These are phyloP conservation scores for Lampris incognitus DNA, from an alignment of 2,113 vertebrate species.

Conservation along the genomic window DNA sequence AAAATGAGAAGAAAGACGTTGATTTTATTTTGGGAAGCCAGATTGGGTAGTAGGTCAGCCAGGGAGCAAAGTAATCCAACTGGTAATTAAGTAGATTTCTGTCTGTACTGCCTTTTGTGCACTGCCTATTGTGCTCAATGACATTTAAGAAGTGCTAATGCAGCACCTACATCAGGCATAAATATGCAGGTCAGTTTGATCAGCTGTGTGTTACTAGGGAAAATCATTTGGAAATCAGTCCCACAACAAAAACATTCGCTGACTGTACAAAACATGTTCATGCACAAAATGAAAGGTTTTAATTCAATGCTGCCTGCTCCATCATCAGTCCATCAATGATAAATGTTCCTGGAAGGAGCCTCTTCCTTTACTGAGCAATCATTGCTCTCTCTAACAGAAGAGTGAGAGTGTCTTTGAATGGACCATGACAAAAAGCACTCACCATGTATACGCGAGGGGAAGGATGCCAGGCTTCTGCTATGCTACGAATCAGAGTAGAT, in stretches of 20 bases:
- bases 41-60: not conserved
- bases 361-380: not conserved
- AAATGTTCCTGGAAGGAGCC: not conserved
- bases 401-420: not conserved
- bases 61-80: not conserved
- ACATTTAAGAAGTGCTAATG: slow-evolving; percentile 7
- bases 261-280: not conserved
- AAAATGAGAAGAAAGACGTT: not conserved
- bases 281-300: not conserved
- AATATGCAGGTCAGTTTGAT: not conserved
- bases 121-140: not conserved
- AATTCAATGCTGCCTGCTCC: not conserved
- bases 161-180: not conserved
- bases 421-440: slow-evolving; percentile 68
- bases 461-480: slow-evolving; percentile 94
- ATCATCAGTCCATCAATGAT: not conserved
- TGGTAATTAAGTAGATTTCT: not conserved
- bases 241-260: too few species aligned
- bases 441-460: slow-evolving; percentile 98
- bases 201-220: too few species aligned
- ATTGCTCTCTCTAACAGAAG: not conserved
- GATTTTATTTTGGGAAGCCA: too few species aligned
- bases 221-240: too few species aligned
- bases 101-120: not conserved
- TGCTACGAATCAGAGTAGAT: slow-evolving; percentile 85